Base-by-base conservation (phyloP, 2,113 vertebrate species). In the Ictalurus punctatus region DNA sequence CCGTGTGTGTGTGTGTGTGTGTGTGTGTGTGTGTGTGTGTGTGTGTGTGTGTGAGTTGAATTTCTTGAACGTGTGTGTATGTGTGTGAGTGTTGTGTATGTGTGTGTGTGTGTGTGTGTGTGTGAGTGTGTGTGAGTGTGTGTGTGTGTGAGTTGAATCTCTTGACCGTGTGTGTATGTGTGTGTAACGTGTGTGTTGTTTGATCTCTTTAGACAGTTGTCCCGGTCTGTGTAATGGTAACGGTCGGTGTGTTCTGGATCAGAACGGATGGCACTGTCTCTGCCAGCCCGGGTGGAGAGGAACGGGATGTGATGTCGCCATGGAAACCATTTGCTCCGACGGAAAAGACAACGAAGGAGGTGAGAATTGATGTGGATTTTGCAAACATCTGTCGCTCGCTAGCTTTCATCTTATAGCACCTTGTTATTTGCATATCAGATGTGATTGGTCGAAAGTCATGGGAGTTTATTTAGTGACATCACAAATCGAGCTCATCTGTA, bases 341-440 rank as follows among this genome's bases (percentile, higher is more conserved):
- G 97, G 97, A 94, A 99, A 99, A 95, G 98, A 99, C 96, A 99
- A 99, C 0, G 98, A 99, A 94, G 98, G 98, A 97, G 98, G 98
- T 99, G 94, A 95, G 97, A 89, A 87, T 82, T 52, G n/a, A 48
- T 10, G n/a, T 73, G 73, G 30, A 61, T 37, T 83, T 34, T 37
- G 6, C 5, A 34, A 71, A 34, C 14, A 13, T 14, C 25, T 71
- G 0, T 71, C 67, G 65, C 27, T 67, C 65, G 14, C 65, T 67
- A n/a, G 25, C 25, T 4, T 30, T 27, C 25, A 30, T 3, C 19
- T 0, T 10, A 13, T 7, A n/a, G 44, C 73, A 9, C 37, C 21
- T 44, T 1, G 37, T 6, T 52, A 79, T 79, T 79, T 52, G 25
- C 44, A 52, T 52, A n/a, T 79, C 44, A 27, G 25, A 52, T 79